phyloP scores from a whole-genome alignment of 2,888 invertebrate species.

The Encarsia formosa region DNA sequence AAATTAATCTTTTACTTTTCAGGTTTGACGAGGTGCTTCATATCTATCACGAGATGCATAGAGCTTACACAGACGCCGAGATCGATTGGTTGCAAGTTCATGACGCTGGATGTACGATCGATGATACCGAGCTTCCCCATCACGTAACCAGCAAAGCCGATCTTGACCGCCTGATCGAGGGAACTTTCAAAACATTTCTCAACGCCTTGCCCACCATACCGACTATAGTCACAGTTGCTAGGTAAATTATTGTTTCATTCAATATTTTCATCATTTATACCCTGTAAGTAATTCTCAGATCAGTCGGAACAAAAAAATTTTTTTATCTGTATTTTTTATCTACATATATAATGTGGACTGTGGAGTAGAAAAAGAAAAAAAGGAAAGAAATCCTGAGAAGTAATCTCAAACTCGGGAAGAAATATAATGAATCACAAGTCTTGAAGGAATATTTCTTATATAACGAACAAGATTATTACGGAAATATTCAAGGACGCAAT shows the following conservation, averaged over 20 bases:
- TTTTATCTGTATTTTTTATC: no score
- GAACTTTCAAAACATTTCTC: slow-evolving; percentile 60
- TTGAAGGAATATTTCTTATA: no score
- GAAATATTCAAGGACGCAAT: no score
- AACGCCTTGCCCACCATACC: slow-evolving; percentile 60
- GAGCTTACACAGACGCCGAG: slow-evolving; percentile 57
- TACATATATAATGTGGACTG: no score
- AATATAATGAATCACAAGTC: no score
- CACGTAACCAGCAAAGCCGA: slow-evolving; percentile 71
- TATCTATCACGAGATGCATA: slow-evolving; percentile 37
- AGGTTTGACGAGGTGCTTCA: slow-evolving; percentile 40
- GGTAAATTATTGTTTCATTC: slow-evolving; percentile 28
- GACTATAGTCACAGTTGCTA: slow-evolving; percentile 73
- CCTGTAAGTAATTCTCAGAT: no score
- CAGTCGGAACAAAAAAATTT: no score
- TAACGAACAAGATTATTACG: no score
- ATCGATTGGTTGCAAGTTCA: slow-evolving; percentile 79
- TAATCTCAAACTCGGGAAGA: no score
- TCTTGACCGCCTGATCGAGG: slow-evolving; percentile 60
- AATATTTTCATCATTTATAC: no score
- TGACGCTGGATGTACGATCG: slow-evolving; percentile 84
- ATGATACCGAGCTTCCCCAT: slow-evolving; percentile 79
- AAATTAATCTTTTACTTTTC: slow-evolving; percentile 18
- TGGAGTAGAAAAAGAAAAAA: no score
- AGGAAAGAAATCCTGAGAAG: no score